Evolutionary conservation across 2,797 vertebrate genomes (phyloP).

Genomic region (Silurus lanzhouensis): DNA sequence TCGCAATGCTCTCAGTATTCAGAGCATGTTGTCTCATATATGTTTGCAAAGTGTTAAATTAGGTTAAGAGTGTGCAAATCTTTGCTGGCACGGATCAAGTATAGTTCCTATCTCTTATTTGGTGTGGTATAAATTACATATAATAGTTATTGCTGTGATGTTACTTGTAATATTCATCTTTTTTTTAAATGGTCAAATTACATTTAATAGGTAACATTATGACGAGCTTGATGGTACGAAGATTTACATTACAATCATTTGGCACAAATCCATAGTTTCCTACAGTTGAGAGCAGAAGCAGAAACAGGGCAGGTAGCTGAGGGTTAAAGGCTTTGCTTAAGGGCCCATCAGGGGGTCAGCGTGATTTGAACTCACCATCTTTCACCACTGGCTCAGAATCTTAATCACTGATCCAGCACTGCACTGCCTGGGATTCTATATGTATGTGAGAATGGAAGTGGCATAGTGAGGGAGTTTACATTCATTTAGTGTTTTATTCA

Average conservation of each 20-base stretch:
- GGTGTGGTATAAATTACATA: neutral
- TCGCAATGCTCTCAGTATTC: neutral
- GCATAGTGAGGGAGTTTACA: neutral
- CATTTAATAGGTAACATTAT: neutral
- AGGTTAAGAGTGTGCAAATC: neutral
- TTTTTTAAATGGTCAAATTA: neutral
- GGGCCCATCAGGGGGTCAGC: neutral
- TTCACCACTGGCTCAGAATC: slow-evolving; percentile 14
- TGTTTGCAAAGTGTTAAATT: neutral
- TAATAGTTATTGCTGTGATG: neutral
- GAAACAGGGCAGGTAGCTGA: neutral
- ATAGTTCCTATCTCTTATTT: neutral
- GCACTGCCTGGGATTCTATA: neutral
- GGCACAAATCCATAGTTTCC: neutral
- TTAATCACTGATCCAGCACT: neutral
- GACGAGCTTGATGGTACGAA: neutral
- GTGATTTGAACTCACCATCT: slow-evolving; percentile 3
- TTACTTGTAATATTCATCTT: neutral
- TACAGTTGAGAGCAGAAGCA: neutral
- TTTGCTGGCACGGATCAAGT: neutral
- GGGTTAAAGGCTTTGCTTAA: slow-evolving; percentile 17
- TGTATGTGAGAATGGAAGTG: neutral
- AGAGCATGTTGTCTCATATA: neutral
- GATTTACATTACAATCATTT: neutral
- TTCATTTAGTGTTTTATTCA: neutral